Evolutionary conservation across 2,797 vertebrate genomes (phyloP).

Genomic region (Alectoris magna): DNA sequence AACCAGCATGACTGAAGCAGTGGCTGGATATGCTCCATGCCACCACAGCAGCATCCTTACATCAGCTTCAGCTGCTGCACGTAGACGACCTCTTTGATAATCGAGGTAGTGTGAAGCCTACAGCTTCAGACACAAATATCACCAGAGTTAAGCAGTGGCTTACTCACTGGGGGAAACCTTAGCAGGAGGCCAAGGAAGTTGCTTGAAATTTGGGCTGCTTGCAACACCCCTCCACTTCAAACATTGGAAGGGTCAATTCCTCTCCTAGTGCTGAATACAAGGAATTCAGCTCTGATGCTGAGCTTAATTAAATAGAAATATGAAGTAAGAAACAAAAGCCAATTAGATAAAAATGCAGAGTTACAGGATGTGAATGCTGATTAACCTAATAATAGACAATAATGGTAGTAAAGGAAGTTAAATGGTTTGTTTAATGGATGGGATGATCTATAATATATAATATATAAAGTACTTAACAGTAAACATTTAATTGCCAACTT

Average conservation of each 20-base stretch:
- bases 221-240: rapidly evolving
- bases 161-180: not conserved
- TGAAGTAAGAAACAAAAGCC: constrained; percentile 59
- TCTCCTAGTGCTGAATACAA: constrained; percentile 37
- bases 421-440: constrained; percentile 69
- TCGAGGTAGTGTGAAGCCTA: not conserved
- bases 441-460: constrained; percentile 61
- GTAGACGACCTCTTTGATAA: not conserved
- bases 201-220: not conserved
- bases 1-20: rapidly evolving
- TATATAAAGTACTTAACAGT: constrained; percentile 71
- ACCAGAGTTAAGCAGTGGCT: not conserved
- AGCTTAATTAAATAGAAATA: constrained; percentile 75
- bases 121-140: not conserved
- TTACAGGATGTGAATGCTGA: constrained; percentile 69
- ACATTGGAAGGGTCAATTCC: not conserved
- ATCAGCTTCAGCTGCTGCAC: not conserved
- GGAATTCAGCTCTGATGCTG: constrained; percentile 47
- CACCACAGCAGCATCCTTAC: not conserved
- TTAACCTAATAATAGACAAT: constrained; percentile 75
- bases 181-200: not conserved
- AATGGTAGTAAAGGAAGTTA: constrained; percentile 59
- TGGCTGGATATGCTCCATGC: rapidly evolving
- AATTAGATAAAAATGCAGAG: constrained; percentile 66
- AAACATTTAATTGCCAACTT: constrained; percentile 76